These are phyloP conservation scores for Dipodomys ordii DNA, from an alignment of 2,113 vertebrate genomes.

Conservation along the genomic window DNA sequence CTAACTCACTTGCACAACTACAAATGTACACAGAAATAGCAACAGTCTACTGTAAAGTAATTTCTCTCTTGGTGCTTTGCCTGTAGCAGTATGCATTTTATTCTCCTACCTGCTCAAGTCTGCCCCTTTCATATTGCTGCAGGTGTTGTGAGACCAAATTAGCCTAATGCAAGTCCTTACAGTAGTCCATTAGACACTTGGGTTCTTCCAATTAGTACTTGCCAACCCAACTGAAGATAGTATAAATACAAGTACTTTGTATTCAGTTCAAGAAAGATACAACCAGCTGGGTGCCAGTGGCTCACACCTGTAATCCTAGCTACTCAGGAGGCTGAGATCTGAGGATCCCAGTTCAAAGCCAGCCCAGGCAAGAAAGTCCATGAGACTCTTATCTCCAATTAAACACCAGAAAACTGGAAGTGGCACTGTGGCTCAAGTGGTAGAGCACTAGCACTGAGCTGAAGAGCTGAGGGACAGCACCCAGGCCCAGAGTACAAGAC, in stretches of 20 bases:
- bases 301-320: too few relatives aligned
- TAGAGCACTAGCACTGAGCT: too few relatives aligned
- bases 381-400: too few relatives aligned
- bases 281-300: too few relatives aligned
- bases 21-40: neutral
- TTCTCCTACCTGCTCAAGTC: neutral
- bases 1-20: neutral
- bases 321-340: too few relatives aligned
- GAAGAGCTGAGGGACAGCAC: too few relatives aligned
- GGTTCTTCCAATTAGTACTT: neutral
- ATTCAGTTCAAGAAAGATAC: neutral
- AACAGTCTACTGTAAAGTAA: neutral
- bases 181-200: neutral
- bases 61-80: conserved; percentile 1
- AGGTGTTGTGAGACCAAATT: neutral
- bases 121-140: neutral
- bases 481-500: too few relatives aligned
- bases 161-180: neutral
- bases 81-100: neutral
- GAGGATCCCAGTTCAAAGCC: too few relatives aligned
- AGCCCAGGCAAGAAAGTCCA: too few relatives aligned
- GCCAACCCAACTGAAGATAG: neutral
- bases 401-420: too few relatives aligned
- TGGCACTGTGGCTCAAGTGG: too few relatives aligned
- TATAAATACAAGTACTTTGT: neutral